Base-by-base conservation (phyloP, 2,888 invertebrate genomes). In the Euproctis similis region DNA sequence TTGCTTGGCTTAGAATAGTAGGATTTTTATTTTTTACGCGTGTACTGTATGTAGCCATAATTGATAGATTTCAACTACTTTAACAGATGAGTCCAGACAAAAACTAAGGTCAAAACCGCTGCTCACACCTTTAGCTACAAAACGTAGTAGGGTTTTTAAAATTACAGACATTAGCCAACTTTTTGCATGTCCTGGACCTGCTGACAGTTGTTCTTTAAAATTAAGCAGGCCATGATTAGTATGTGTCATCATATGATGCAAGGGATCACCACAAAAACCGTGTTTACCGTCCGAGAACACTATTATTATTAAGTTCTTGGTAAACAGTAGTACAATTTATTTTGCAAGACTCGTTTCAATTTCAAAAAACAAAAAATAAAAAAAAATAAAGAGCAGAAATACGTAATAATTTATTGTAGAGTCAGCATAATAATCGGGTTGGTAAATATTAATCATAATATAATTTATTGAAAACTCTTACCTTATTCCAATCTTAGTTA, bases 291-390 rank as follows among this genome's bases (percentile, higher is more conserved):
- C 36, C 32, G 33, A 30, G 35, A 46, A 29, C 4, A 36, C 39
- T 23, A 43, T 36, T 29, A 48, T 51, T 41, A 48, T 25, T 26
- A 8, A 22, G 12, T 46, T 52, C 43, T 37, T 33, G 36, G 43
- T 51, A 52, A 56, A 59, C 57, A 57, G 59, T 59, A 55, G 48
- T 58, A 43, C 44, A 47, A 53, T 53, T 59, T 57, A 53, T 57
- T 56, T 58, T 51, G 43, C 51, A 40, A 46, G 52, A 57, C 59
- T 58, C 48, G 64, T 60, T 62, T 43, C 44, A 46, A 43, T 52
- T 52, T 41, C 43, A 57, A 66, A 65, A 60, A 62, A n/a, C n/a
- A n/a, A n/a, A n/a, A n/a, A n/a, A n/a, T n/a, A n/a, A n/a, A n/a
- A n/a, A n/a, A n/a, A n/a, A n/a, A n/a, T n/a, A n/a, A n/a, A 43